Percentiles rank a stretch among this genome's conserved stretches.
phyloP scores from a whole-genome alignment of 2,113 vertebrate species.

The Elachura formosa region DNA sequence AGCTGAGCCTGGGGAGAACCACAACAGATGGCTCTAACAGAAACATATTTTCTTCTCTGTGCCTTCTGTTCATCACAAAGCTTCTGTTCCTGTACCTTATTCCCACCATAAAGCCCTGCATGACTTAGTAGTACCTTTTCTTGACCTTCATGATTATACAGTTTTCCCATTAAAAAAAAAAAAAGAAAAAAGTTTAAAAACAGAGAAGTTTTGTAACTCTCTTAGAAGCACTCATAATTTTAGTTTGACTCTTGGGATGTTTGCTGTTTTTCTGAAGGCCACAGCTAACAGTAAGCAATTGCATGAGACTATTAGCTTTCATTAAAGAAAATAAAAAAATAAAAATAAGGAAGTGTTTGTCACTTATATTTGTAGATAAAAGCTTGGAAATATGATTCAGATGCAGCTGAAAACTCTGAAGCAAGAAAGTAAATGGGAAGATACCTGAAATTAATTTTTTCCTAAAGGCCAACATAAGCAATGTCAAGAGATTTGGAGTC shows the following conservation, averaged over 20 bases:
- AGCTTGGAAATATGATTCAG: not conserved
- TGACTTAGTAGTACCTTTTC: not conserved
- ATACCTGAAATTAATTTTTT: not conserved
- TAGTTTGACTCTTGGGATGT: not conserved
- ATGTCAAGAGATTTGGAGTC: not conserved
- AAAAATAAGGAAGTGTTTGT: rapidly evolving
- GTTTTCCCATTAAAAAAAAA: not conserved
- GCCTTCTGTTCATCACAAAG: conserved; percentile 49
- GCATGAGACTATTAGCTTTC: not conserved
- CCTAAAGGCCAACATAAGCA: not conserved
- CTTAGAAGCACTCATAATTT: not conserved
- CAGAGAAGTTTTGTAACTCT: not conserved
- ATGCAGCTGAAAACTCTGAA: not conserved
- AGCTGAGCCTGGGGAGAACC: conserved; percentile 40
- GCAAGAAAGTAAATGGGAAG: not conserved
- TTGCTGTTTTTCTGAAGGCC: not conserved
- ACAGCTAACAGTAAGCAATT: not conserved
- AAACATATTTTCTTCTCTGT: conserved; percentile 53
- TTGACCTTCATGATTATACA: not conserved
- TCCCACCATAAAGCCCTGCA: conserved; percentile 3
- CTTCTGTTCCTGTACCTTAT: conserved; percentile 36
- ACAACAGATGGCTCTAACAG: conserved; percentile 53
- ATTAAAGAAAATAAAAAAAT: not conserved
- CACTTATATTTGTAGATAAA: not conserved
- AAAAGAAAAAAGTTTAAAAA: not conserved